Evolutionary conservation across 92 coral and sea anemone species (phyloP).

Genomic region (Epizoanthus rinbou): DNA sequence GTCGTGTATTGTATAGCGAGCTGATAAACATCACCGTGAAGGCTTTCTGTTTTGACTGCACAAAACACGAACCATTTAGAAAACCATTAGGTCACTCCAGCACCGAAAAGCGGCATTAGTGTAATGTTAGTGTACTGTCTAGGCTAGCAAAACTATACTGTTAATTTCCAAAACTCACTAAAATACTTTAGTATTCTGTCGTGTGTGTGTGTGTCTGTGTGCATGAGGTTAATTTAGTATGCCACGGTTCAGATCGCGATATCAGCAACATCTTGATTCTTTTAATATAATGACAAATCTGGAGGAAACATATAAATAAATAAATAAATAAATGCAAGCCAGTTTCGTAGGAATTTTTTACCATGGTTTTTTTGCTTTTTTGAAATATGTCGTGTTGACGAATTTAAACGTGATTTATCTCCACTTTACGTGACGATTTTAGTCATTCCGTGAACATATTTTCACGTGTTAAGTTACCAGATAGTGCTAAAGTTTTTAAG

Average conservation of each 20-base stretch:
- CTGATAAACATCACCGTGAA: slow-evolving; percentile 39
- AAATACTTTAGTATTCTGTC: slow-evolving; percentile 1
- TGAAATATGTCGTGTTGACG: slow-evolving; percentile 4
- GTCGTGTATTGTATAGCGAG: slow-evolving; percentile 29
- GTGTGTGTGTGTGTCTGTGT: not conserved
- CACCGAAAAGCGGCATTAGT: slow-evolving; percentile 29
- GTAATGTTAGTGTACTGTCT: slow-evolving; percentile 2
- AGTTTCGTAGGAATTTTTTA: not conserved
- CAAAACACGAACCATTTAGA: slow-evolving; percentile 39
- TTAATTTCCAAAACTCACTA: slow-evolving; percentile 8
- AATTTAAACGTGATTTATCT: not conserved
- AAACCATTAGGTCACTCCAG: slow-evolving; percentile 29
- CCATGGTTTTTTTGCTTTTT: not conserved
- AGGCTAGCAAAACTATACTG: not conserved
- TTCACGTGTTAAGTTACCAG: slow-evolving; percentile 30
- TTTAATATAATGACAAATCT: not conserved
- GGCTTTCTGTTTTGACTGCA: slow-evolving; percentile 27
- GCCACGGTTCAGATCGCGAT: not conserved
- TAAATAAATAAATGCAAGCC: not conserved
- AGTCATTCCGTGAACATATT: not conserved
- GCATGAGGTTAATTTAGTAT: slow-evolving; percentile 18
- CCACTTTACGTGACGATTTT: slow-evolving; percentile 19
- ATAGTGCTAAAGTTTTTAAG: slow-evolving; percentile 2
- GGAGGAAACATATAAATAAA: not conserved
- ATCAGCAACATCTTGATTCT: slow-evolving; percentile 12